Evolutionary conservation across 1,140 invertebrate species (phyloP), one percentile per base, ranked within the genome.

Genomic region (Caenorhabditis inopinata): DNA sequence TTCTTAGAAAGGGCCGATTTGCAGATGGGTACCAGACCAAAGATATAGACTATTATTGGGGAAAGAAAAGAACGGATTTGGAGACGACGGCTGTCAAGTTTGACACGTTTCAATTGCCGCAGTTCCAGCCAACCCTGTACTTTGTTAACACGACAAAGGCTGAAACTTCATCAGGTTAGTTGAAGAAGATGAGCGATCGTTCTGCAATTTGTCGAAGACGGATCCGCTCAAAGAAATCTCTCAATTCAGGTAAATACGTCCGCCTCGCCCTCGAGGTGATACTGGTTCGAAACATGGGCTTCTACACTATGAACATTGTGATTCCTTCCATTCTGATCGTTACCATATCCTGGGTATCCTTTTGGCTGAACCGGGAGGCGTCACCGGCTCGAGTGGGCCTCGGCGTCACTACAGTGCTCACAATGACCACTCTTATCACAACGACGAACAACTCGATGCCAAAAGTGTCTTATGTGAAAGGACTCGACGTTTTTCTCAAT

Each of bases 221-320:
- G n/a, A n/a, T n/a, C n/a, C n/a, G n/a, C n/a, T n/a, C n/a, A n/a
- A n/a, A n/a, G n/a, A n/a, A n/a, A n/a, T n/a, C n/a, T n/a, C 25
- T 29, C 14, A 27, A n/a, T 76, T 79, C 47, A 88, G 87, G 87
- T 38, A 80, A 74, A 53, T 88, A 88, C 76, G 87, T 84, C n/a
- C 86, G 87, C 9, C 82, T 88, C 4, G 85, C 87, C 42, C 82
- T 88, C 62, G 83, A 97, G 91, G 96, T 98, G 89, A 95, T 96
- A 90, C 96, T 98, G 91, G 95, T 95, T 81, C 93, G 96, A 83
- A 96, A 95, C 86, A 96, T 98, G 94, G 96, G 96, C 87, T 98
- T 98, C 92, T 98, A 98, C 92, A 92, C 98, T 87, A 98, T 98
- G 91, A 96, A 98, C 91, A 98, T 98, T 90, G 98, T 98, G 92